phyloP scores from a whole-genome alignment of 1,140 invertebrate genomes.

The Bilobella aurantiaca region DNA sequence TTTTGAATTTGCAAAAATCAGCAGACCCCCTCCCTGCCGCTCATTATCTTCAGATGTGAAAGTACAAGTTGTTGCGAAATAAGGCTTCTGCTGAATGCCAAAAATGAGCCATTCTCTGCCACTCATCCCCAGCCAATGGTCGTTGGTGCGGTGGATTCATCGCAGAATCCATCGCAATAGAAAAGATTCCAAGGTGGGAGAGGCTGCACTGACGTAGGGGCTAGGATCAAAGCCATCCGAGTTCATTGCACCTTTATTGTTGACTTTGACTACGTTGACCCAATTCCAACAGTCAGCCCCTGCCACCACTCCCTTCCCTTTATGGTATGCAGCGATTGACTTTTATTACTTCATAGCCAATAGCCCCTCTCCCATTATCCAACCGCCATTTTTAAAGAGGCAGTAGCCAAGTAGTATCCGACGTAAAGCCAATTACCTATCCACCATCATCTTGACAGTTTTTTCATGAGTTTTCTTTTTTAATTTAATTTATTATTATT shows the following conservation, averaged over 20 bases:
- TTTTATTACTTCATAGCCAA: constrained; percentile 1
- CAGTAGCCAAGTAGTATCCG: no score
- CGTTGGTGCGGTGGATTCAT: background rate
- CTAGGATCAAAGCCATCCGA: constrained; percentile 21
- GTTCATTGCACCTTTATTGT: constrained; percentile 35
- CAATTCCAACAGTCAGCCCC: constrained; percentile 15
- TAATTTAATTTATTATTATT: no score
- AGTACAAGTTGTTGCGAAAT: constrained; percentile 33
- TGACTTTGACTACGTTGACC: constrained; percentile 35
- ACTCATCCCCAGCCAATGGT: background rate
- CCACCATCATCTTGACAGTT: no score
- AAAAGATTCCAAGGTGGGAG: constrained; percentile 1
- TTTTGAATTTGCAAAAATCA: background rate
- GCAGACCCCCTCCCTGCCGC: constrained; percentile 10
- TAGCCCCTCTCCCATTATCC: no score
- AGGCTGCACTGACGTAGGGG: background rate
- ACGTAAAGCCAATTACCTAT: no score
- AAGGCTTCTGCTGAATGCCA: background rate
- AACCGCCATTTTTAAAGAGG: no score
- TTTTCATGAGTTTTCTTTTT: no score
- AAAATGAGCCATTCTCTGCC: background rate
- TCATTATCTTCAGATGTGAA: constrained; percentile 30
- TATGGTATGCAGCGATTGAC: no score
- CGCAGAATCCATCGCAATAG: background rate
- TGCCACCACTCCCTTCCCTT: no score